Percentiles rank a stretch among this genome's conserved stretches.
These are phyloP conservation scores for Galbula dea DNA, from an alignment of 2,113 vertebrate species.

Conservation along the genomic window DNA sequence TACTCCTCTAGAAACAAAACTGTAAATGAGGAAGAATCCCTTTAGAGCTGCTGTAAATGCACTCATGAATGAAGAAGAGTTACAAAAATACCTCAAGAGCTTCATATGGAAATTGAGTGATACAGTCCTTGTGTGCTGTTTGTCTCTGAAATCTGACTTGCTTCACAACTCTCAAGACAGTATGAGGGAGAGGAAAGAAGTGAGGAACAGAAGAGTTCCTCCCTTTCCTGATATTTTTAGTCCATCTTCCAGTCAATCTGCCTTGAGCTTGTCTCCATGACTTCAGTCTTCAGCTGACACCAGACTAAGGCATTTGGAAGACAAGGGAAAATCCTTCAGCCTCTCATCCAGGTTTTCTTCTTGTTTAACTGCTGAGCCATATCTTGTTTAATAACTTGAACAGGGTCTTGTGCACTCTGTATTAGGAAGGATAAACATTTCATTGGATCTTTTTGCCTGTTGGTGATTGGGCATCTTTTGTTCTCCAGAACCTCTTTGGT, in stretches of 20 bases:
- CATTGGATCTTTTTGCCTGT: background rate
- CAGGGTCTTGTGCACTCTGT: background rate
- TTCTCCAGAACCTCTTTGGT: background rate
- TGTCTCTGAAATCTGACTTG: background rate
- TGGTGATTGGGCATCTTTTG: slow-evolving; percentile 14
- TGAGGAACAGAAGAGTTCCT: background rate
- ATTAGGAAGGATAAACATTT: background rate
- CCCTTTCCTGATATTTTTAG: background rate
- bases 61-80: background rate
- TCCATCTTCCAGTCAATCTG: background rate
- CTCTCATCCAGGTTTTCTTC: background rate
- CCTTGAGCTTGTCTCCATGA: background rate
- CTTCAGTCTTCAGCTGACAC: background rate
- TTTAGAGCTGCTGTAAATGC: background rate
- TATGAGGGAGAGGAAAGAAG: background rate
- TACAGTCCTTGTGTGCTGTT: background rate
- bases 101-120: background rate
- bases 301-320: background rate
- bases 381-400: slow-evolving; percentile 26
- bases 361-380: background rate
- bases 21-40: background rate
- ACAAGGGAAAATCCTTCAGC: background rate
- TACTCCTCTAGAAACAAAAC: background rate
- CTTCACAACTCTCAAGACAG: background rate
- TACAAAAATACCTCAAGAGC: background rate